Evolutionary conservation across 1,140 invertebrate genomes (phyloP).

Genomic region (Chironomus tepperi): DNA sequence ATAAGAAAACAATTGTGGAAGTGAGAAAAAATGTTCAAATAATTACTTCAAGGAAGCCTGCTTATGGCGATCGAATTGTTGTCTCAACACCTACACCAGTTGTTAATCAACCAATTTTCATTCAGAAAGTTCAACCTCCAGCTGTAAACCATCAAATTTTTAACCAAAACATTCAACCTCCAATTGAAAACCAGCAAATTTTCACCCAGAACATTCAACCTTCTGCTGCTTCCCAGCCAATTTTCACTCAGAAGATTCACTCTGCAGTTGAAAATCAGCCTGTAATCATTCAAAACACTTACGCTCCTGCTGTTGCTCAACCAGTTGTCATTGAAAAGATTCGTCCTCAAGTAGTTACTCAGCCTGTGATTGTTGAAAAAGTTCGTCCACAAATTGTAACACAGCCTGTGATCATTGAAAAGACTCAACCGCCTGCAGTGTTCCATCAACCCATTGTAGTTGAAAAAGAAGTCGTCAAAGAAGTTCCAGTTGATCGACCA

Average conservation of each 20-base stretch:
- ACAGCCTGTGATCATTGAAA: no score
- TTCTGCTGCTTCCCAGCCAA: neutral
- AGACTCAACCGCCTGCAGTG: neutral
- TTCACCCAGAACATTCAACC: neutral
- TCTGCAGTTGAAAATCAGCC: neutral
- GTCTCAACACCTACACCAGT: neutral
- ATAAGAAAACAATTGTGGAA: slow-evolving; percentile 12
- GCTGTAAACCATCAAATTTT: neutral
- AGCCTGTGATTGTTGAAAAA: no score
- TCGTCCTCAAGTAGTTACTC: no score
- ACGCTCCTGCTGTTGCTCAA: no score
- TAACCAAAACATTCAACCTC: no score
- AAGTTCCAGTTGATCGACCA: slow-evolving; percentile 33
- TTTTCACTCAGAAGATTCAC: neutral
- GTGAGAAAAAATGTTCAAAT: neutral
- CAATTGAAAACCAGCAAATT: neutral
- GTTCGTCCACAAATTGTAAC: no score
- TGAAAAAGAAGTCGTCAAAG: slow-evolving; percentile 41
- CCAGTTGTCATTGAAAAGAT: no score
- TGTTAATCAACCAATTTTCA: no score
- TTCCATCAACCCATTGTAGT: neutral
- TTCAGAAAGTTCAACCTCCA: neutral
- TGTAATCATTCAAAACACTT: no score
- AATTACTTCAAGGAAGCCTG: neutral
- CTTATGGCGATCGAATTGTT: slow-evolving; percentile 1